These are phyloP conservation scores for Strix occidentalis DNA, from an alignment of 2,797 vertebrate species.

Conservation along the genomic window DNA sequence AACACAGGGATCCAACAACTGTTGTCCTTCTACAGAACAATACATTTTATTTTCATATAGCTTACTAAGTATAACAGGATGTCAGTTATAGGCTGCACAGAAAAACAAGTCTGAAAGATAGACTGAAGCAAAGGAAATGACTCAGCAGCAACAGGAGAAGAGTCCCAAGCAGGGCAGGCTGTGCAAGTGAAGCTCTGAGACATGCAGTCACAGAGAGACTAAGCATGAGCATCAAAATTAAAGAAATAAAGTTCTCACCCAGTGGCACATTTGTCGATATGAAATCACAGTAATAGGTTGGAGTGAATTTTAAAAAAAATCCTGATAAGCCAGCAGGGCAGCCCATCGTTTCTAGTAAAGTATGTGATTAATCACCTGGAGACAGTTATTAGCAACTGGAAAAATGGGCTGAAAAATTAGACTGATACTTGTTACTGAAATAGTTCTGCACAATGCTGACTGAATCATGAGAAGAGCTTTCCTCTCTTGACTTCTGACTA, in stretches of 20 bases:
- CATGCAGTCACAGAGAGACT: not conserved
- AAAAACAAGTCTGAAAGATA: conserved; percentile 55
- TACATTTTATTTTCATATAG: conserved; percentile 50
- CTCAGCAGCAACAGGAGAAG: conserved; percentile 45
- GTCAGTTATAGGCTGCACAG: conserved; percentile 54
- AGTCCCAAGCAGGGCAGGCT: not conserved
- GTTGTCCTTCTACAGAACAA: conserved; percentile 24
- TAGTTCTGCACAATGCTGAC: not conserved
- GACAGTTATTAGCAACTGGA: not conserved
- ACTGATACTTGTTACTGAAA: not conserved
- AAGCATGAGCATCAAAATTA: not conserved
- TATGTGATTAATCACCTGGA: not conserved
- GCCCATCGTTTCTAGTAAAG: not conserved
- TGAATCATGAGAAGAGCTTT: not conserved
- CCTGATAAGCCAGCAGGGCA: not conserved
- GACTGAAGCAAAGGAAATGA: conserved; percentile 58
- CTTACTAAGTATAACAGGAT: conserved; percentile 57
- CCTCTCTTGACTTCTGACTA: not conserved
- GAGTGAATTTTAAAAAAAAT: not conserved
- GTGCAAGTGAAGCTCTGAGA: conserved; percentile 20
- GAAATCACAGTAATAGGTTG: not conserved
- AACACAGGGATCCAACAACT: not conserved
- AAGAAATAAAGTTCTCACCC: not conserved
- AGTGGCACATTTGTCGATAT: not conserved
- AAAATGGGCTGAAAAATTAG: not conserved